Evolutionary conservation across 92 coral and sea anemone genomes (phyloP).

Genomic region (Porites divaricata): DNA sequence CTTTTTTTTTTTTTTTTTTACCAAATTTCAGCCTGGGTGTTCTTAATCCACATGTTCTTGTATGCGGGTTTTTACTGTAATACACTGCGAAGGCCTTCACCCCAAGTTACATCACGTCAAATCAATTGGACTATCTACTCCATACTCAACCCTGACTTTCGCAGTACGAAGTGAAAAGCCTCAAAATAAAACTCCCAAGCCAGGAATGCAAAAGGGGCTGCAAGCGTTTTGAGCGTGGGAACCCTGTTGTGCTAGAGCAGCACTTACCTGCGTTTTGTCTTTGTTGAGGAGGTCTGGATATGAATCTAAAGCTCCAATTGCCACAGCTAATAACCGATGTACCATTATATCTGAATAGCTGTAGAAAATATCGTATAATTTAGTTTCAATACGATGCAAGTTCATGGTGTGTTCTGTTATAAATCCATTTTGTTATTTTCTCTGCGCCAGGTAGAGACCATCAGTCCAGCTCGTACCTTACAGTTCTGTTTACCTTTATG

Average conservation of each 20-base stretch:
- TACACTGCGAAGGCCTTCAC: too few relatives aligned
- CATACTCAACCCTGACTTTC: neutral
- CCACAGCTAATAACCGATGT: conserved; percentile 93
- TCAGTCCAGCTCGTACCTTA: too few relatives aligned
- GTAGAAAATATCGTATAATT: neutral
- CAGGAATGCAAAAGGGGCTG: neutral
- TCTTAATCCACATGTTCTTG: too few relatives aligned
- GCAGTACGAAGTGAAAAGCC: neutral
- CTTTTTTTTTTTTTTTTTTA: too few relatives aligned
- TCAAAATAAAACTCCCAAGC: too few relatives aligned
- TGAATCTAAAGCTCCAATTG: conserved; percentile 90
- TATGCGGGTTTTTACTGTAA: too few relatives aligned
- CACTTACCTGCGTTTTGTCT: conserved; percentile 86
- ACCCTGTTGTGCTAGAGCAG: neutral
- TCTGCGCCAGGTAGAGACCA: too few relatives aligned
- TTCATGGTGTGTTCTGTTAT: too few relatives aligned
- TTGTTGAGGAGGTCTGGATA: conserved; percentile 91
- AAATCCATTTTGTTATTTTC: too few relatives aligned
- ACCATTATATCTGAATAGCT: conserved; percentile 97
- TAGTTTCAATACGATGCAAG: neutral
- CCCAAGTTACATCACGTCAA: neutral
- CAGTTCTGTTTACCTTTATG: too few relatives aligned
- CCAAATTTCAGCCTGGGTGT: too few relatives aligned
- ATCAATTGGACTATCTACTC: neutral
- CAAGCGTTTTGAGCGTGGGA: too few relatives aligned